Base-by-base conservation (phyloP, 1,140 invertebrate species). In the honey bee (Apis mellifera) region DNA sequence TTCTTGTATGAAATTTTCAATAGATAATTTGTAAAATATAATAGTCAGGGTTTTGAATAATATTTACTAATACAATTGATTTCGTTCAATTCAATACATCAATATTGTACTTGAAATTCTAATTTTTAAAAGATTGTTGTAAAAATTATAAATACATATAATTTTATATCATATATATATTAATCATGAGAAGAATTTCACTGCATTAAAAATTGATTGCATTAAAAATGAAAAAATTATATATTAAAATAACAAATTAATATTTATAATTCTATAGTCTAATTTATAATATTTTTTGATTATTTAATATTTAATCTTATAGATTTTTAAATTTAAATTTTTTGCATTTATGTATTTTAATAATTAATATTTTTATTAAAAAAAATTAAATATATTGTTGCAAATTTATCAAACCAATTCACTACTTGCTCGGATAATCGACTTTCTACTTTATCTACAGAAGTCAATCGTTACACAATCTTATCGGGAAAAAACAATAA, bases 371-470 rank as follows among this genome's bases (percentile, higher is more conserved):
- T 5, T 2, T 15, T 23, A 8, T 42, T 55, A 2, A 3, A 48
- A 75, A 62, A 50, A 50, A 50, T 48, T 17, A 9, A 42, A 48
- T 50, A 19, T 50, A n/a, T 32, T n/a, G 0, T 62, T 76, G 15
- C 2, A 9, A 23, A 55, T 54, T 66, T 66, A 32, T 73, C 55
- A 21, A 32, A 68, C 13, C 15, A 73, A 9, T 57, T 17, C 9
- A 9, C 21, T 48, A 9, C 12, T 48, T 54, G 7, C 32, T 1
- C 21, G 12, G 52, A n/a, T 55, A 42, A 54, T 66, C 0, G 26
- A 9, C 26, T 64, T 42, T 17, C 74, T 77, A 77, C 74, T n/a
- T 77, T 77, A 77, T 42, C 74, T 77, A 15, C 74, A 66, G 62
- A 66, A 32, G 74, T 32, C 54, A 66, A 77, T 66, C 21, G 64